Evolutionary conservation across 2,888 invertebrate species (phyloP).

Genomic region (Polydrusus tereticollis): DNA sequence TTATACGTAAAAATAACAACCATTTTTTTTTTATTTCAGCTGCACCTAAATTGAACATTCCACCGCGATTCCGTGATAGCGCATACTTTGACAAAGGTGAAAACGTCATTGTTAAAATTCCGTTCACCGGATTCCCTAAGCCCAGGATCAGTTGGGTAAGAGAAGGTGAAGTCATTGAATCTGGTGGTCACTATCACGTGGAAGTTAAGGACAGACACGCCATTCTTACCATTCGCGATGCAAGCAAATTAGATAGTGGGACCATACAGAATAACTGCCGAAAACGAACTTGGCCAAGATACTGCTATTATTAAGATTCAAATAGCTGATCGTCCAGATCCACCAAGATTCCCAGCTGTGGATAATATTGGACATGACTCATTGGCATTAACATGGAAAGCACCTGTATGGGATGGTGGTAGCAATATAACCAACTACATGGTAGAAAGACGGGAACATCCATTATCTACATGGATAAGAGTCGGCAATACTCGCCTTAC

Average conservation of each 20-base stretch:
- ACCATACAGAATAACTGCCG: conserved; percentile 93
- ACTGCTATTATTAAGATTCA: conserved; percentile 95
- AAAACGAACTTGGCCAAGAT: conserved; percentile 96
- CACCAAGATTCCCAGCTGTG: conserved; percentile 89
- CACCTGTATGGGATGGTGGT: conserved; percentile 97
- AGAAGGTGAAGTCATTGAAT: conserved; percentile 94
- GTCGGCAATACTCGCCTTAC: conserved; percentile 94
- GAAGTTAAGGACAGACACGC: conserved; percentile 94
- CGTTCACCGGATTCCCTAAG: conserved; percentile 97
- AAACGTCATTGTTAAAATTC: conserved; percentile 96
- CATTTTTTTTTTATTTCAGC: conserved; percentile 71
- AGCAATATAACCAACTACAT: conserved; percentile 96
- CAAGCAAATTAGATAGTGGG: conserved; percentile 95
- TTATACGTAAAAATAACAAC: not conserved
- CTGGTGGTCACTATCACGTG: conserved; percentile 90
- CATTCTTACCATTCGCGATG: conserved; percentile 93
- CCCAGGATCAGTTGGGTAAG: conserved; percentile 95
- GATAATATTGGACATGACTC: conserved; percentile 94
- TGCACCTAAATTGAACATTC: conserved; percentile 96
- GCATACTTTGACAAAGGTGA: conserved; percentile 99
- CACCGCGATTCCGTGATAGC: conserved; percentile 95
- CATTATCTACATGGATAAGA: conserved; percentile 96
- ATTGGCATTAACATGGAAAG: conserved; percentile 94
- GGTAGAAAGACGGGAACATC: conserved; percentile 95
- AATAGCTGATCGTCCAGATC: conserved; percentile 95